Evolutionary conservation across 2,888 invertebrate species (phyloP).

Genomic region (Drosophila percnosoma): DNA sequence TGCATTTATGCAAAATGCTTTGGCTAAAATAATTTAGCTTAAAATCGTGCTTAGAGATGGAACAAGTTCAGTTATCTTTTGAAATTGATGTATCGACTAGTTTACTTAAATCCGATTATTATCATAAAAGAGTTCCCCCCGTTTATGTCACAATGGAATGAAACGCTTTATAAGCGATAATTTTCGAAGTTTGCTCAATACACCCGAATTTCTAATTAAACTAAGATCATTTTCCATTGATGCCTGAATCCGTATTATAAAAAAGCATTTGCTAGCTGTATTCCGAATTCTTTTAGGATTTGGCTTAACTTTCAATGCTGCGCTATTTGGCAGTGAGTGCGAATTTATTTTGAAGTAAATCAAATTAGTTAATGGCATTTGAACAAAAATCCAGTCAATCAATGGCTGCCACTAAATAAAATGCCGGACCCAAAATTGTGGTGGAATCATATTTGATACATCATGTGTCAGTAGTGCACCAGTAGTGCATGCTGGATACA

Average conservation of each 20-base stretch:
- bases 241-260: background rate
- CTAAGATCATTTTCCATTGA: background rate
- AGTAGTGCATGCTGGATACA: background rate
- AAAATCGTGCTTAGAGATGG: background rate
- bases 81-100: background rate
- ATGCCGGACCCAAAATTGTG: conserved; percentile 32
- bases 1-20: background rate
- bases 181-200: background rate
- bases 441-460: conserved; percentile 26
- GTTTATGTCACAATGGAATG: background rate
- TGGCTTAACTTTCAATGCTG: conserved; percentile 39
- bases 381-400: conserved; percentile 53
- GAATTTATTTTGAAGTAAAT: conserved; percentile 50
- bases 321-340: conserved; percentile 26
- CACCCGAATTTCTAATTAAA: background rate
- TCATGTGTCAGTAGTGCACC: background rate
- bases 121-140: background rate
- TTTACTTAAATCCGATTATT: background rate
- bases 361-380: conserved; percentile 54
- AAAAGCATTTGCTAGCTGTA: background rate
- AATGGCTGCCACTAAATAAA: conserved; percentile 45
- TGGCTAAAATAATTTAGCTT: conserved; percentile 18
- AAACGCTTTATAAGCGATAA: background rate
- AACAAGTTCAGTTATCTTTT: background rate
- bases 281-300: conserved; percentile 17